Evolutionary conservation across 2,797 vertebrate species (phyloP).

Genomic region (Chaetophractus vellerosus): DNA sequence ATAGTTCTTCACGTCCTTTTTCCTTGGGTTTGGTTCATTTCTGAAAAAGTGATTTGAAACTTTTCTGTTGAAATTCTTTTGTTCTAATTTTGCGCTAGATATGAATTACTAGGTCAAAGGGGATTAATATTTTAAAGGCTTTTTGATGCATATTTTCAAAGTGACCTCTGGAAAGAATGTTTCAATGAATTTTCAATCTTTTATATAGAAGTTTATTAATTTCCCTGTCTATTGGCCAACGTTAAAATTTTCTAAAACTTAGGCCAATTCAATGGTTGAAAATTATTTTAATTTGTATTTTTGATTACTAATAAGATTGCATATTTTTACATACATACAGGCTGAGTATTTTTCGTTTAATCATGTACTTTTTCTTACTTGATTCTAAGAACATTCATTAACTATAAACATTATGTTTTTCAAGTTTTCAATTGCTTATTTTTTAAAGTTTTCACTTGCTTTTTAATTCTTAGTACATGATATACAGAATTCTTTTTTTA

Average conservation of each 20-base stretch:
- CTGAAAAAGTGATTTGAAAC: constrained; percentile 15
- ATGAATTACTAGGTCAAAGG: constrained; percentile 17
- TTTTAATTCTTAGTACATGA: constrained; percentile 7
- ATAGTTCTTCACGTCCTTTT: constrained; percentile 35
- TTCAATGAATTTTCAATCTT: not conserved
- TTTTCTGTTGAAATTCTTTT: constrained; percentile 44
- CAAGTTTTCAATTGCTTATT: not conserved
- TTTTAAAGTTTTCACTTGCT: constrained; percentile 36
- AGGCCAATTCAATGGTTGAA: constrained; percentile 19
- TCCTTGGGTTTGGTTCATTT: constrained; percentile 58
- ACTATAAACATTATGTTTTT: no score
- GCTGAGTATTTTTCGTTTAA: not conserved
- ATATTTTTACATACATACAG: constrained; percentile 52
- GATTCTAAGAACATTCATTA: not conserved
- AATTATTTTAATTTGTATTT: constrained; percentile 49
- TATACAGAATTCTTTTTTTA: not conserved
- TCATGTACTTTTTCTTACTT: not conserved
- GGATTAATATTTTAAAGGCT: not conserved
- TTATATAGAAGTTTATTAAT: not conserved
- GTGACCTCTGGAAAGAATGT: not conserved
- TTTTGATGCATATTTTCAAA: constrained; percentile 20
- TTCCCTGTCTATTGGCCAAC: not conserved
- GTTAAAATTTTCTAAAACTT: constrained; percentile 17
- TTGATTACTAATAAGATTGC: constrained; percentile 4
- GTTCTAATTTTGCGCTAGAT: constrained; percentile 12